Evolutionary conservation across 2,797 vertebrate species (phyloP), one percentile per base, ranked within the genome.

Genomic region (Myotis pilosus): DNA sequence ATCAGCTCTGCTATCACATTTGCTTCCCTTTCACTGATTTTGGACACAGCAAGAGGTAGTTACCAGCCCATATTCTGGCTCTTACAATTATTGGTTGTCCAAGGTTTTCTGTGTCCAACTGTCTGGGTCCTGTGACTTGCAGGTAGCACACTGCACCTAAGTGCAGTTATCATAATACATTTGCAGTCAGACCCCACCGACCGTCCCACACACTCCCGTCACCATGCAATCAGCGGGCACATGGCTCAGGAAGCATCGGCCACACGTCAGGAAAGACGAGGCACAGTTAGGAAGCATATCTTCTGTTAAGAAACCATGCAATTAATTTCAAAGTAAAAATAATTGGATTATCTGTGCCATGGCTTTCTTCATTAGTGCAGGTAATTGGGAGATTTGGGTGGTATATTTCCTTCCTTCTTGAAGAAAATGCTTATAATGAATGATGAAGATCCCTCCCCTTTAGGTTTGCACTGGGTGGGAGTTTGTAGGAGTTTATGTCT

Each of bases 311-410:
- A 91, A 95, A 75, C 53, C 47, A 69, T 69, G 92, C 94, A 94
- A 96, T 95, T 97, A 97, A 96, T 95, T 96, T 92, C 81, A 82
- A 94, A 94, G 88, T 87, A 33, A 95, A 96, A 95, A 88, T 92
- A 96, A 97, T 91, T 96, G 94, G 93, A 94, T 96, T 94, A 96
- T 91, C 89, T 91, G 92, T 90, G 81, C 69, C 82, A 36, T 55
- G 84, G 74, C 30, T 76, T 94, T 93, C 96, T 92, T 97, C 95
- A 95, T 96, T 91, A 97, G 71, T 91, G 86, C 86, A 95, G 89
- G 66, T 95, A 94, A 97, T 94, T 94, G 96, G 97, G 80, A 94
- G 89, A 60, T 66, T 93, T 95, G 33, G 51, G 62, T 25, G 81
- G 81, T 78, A 6, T 16, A 71, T 82, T 97, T 96, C 96, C 94